Conservation (phyloP, 2,113 vertebrate species). For the Rhinopomastus cyanomelas region DNA sequence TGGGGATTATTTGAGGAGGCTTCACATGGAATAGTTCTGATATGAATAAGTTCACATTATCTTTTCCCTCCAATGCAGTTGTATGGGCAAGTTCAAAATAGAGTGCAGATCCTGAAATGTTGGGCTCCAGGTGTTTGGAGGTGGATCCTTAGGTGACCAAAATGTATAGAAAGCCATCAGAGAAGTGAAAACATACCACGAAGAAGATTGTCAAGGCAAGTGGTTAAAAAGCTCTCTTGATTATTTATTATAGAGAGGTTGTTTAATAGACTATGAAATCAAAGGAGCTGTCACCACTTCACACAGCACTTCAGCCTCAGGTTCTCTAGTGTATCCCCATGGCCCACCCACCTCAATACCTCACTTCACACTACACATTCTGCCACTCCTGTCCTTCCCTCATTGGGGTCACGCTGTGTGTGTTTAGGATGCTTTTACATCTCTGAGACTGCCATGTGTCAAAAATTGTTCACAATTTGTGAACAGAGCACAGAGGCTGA, state of each 20-base stretch:
- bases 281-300: background rate
- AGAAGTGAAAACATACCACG: background rate
- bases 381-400: background rate
- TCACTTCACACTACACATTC: accelerated
- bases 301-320: background rate
- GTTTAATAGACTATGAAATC: background rate
- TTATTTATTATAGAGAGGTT: background rate
- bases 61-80: background rate
- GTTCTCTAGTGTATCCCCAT: accelerated
- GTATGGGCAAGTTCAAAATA: background rate
- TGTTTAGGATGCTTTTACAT: background rate
- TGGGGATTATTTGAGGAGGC: background rate
- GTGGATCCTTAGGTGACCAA: background rate
- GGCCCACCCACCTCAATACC: background rate
- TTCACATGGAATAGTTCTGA: background rate
- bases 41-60: background rate
- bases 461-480: background rate
- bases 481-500: background rate
- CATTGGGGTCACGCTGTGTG: background rate
- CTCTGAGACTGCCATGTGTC: background rate
- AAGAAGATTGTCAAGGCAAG: background rate
- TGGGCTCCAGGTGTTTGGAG: background rate
- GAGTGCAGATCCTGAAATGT: background rate
- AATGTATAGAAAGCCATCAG: background rate
- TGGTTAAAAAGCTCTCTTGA: background rate